Evolutionary conservation across 2,113 vertebrate species (phyloP), one percentile per base, ranked within the genome.

Genomic region (Lampris megalopsis): DNA sequence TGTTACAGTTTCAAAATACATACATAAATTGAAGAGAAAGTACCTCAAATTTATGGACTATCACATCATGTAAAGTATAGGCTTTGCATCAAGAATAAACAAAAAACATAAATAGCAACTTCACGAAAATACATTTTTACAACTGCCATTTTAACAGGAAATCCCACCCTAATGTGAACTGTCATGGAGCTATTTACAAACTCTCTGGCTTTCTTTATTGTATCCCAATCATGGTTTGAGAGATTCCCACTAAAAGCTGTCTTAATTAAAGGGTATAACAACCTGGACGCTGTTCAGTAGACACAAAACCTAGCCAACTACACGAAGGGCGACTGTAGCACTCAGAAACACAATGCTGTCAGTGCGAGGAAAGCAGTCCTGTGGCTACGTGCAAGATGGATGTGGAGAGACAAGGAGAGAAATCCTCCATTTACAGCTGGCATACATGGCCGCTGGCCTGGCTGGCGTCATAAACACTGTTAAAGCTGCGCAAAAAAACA

Each of bases 201-300:
- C 83, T 61, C 75, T 85, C 85, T 86, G 89, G 80, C 62, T 86
- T 88, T 70, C 83, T 92, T 91, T 93, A 87, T 93, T 91, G 89
- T 77, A 80, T 90, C 80, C 61, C 87, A 87, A 87, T 88, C 81
- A 86, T 89, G 84, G 91, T 90, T 90, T 83, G 62, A 88, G 82
- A 88, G 86, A 87, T 49, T 88, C 80, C 91, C 85, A 83, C 84
- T 93, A 88, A 91, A 92, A 80, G 81, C 79, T 68, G 74, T 84
- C 84, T 77, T 94, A 94, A 94, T 92, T 94, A 88, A 91, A 80
- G 91, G 89, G 71, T 93, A 80, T 66, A 58, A 77, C 13, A 74
- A 73, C 80, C 73, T 80, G 74, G 77, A 84, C 83, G 77, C 84
- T 82, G 72, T 85, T 90, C 88, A 84, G 89, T 74, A 89, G 89